Evolutionary conservation across 2,888 invertebrate species (phyloP).

Genomic region (Morpho helenor): DNA sequence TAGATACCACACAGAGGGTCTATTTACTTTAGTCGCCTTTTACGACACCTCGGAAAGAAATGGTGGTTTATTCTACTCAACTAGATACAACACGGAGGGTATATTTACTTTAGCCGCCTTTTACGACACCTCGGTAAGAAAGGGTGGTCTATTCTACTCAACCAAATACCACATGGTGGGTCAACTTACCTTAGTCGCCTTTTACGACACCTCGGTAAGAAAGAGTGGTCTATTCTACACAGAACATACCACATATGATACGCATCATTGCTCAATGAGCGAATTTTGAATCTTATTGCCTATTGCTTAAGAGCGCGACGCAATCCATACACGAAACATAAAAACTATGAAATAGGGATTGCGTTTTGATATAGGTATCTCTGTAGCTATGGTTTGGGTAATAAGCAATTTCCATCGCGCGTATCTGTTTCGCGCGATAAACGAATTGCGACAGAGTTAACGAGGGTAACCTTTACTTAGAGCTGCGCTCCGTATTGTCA

Average conservation of each 20-base stretch:
- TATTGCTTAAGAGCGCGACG: conserved; percentile 1
- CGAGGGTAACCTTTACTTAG: conserved; percentile 73
- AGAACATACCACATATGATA: not conserved
- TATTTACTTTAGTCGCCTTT: too few species aligned
- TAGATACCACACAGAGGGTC: too few species aligned
- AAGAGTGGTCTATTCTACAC: too few species aligned
- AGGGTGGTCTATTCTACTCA: too few species aligned
- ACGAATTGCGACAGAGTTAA: conserved; percentile 65
- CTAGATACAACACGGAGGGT: too few species aligned
- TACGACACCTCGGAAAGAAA: too few species aligned
- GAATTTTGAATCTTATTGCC: conserved; percentile 6
- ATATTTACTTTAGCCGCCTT: too few species aligned
- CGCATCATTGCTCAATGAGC: conserved; percentile 6
- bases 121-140: too few species aligned
- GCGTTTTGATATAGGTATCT: conserved; percentile 1
- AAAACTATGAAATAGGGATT: conserved; percentile 12
- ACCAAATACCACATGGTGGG: too few species aligned
- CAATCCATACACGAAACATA: conserved; percentile 8
- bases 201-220: too few species aligned
- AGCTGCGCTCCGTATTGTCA: conserved; percentile 71
- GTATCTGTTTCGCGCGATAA: conserved; percentile 51
- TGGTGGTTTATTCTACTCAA: too few species aligned
- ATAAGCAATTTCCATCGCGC: conserved; percentile 25
- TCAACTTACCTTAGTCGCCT: too few species aligned
- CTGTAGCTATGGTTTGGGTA: conserved; percentile 2